These are phyloP conservation scores for Neoniphon sammara DNA, from an alignment of 2,797 vertebrate species.

Conservation along the genomic window DNA sequence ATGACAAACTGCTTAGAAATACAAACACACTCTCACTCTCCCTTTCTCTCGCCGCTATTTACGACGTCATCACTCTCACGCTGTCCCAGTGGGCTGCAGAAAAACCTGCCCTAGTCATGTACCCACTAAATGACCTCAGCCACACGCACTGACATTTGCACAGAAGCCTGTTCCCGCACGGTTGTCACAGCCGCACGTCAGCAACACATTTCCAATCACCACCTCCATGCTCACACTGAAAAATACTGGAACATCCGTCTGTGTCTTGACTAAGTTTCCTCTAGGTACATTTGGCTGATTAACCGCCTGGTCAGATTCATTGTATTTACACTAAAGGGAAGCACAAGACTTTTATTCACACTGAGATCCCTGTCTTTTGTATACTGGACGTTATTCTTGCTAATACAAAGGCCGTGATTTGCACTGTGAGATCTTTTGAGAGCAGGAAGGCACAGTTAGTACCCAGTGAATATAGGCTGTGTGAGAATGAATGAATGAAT, in stretches of 20 bases:
- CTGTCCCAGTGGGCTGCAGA: slow-evolving; percentile 47
- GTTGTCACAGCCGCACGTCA: slow-evolving; percentile 56
- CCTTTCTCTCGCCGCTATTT: slow-evolving; percentile 4
- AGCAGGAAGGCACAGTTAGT: no score
- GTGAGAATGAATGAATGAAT: no score
- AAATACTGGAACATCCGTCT: slow-evolving; percentile 40
- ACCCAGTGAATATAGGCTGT: no score
- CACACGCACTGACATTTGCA: slow-evolving; percentile 21
- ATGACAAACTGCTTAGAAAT: slow-evolving; percentile 1
- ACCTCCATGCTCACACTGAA: slow-evolving; percentile 62
- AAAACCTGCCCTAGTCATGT: slow-evolving; percentile 37
- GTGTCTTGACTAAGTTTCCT: slow-evolving; percentile 33
- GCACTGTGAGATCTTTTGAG: no score
- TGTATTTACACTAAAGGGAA: no score
- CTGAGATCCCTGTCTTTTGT: no score
- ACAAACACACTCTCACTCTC: slow-evolving; percentile 23
- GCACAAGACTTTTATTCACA: no score
- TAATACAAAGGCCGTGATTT: no score
- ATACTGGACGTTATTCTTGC: no score
- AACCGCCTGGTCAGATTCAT: not conserved
- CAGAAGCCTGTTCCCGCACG: slow-evolving; percentile 3
- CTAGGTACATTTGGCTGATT: slow-evolving; percentile 17
- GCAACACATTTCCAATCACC: slow-evolving; percentile 66
- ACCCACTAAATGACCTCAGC: slow-evolving; percentile 47
- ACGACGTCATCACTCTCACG: slow-evolving; percentile 35